A percentile compares a stretch with the other conserved stretches of the same genome.
phyloP scores from a whole-genome alignment of 2,113 vertebrate genomes.

The Microcebus ravelobensis region DNA sequence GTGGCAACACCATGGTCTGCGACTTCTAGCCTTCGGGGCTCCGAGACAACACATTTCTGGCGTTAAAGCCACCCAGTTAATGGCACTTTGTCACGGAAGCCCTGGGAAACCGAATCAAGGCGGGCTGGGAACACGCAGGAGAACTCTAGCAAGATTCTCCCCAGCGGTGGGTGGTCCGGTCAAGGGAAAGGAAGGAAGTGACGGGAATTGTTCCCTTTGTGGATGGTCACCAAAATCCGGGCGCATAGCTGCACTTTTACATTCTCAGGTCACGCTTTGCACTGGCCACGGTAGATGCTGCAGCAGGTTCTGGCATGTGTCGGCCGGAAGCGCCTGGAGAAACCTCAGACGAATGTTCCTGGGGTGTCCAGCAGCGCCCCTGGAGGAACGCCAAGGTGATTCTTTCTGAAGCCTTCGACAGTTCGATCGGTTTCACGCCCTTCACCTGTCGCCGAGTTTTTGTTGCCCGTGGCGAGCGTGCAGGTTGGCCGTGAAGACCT shows the following conservation, averaged over 20 bases:
- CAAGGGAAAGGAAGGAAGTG: background rate
- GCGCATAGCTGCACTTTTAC: background rate
- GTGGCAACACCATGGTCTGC: background rate
- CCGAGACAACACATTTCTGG: background rate
- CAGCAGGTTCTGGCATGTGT: conserved; percentile 40
- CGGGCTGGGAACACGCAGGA: background rate
- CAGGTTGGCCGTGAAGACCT: conserved; percentile 69
- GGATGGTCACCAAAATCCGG: conserved; percentile 3
- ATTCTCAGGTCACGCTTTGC: conserved; percentile 46
- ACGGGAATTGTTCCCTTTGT: background rate
- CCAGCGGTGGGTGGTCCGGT: rapidly evolving
- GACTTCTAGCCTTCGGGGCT: background rate
- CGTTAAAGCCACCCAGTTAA: background rate
- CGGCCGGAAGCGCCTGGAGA: conserved; percentile 47
- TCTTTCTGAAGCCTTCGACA: conserved; percentile 52
- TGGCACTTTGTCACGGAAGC: background rate
- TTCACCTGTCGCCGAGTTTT: conserved; percentile 58
- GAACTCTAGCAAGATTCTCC: background rate
- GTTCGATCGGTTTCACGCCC: background rate
- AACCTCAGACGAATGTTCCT: conserved; percentile 46
- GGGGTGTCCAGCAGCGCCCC: background rate
- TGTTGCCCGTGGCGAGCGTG: conserved; percentile 54
- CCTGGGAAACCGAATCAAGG: background rate
- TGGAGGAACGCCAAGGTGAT: background rate
- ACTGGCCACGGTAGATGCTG: background rate